A percentile compares a stretch with the other conserved stretches of the same genome.
Evolutionary conservation across 2,797 vertebrate species (phyloP).

Genomic region (Lycodopsis pacificus): DNA sequence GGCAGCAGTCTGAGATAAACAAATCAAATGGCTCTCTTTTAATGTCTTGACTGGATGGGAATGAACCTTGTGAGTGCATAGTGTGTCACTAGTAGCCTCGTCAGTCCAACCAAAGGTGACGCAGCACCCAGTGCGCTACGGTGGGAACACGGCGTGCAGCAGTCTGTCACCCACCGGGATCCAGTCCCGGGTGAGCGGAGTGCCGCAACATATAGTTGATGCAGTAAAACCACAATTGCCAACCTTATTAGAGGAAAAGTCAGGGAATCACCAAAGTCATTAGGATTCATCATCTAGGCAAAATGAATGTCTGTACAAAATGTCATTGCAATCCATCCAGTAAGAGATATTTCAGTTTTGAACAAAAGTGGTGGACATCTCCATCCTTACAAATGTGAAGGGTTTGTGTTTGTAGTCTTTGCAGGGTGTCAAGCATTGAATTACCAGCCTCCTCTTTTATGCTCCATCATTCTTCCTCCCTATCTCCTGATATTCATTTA

Average conservation of each 20-base stretch:
- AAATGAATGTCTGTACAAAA: background rate
- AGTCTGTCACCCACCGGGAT: background rate
- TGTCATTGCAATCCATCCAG: background rate
- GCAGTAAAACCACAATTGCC: background rate
- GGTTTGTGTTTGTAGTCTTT: conserved; percentile 16
- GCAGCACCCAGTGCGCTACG: background rate
- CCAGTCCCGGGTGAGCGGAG: background rate
- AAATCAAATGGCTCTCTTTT: background rate
- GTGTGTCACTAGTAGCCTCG: background rate
- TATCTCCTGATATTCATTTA: conserved; percentile 33
- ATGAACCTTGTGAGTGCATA: background rate
- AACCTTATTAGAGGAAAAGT: background rate
- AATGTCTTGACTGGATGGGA: background rate
- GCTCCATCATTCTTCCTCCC: conserved; percentile 9
- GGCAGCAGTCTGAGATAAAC: background rate
- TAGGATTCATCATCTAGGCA: background rate
- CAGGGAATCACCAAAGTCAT: background rate
- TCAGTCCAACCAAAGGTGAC: background rate
- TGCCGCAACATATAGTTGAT: background rate
- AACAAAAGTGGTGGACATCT: background rate
- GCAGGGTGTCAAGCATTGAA: conserved; percentile 18
- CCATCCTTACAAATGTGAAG: background rate
- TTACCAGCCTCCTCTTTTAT: background rate
- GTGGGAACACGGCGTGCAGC: background rate
- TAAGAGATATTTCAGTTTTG: background rate